These are phyloP conservation scores for Apotomis capreana DNA, from an alignment of 2,888 invertebrate genomes.

Conservation along the genomic window DNA sequence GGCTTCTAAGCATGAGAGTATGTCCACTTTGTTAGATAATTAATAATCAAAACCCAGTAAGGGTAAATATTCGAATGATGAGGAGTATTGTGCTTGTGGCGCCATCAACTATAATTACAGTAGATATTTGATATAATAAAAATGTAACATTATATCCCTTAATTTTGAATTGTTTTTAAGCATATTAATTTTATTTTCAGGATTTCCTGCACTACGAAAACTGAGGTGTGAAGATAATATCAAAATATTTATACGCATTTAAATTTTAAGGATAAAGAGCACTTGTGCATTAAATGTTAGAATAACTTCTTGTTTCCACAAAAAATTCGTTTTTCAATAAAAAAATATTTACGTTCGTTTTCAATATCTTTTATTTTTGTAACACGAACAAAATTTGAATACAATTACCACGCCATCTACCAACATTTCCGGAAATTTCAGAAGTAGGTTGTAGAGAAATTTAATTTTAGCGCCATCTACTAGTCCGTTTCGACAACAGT, in stretches of 20 bases:
- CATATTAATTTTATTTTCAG: slow-evolving; percentile 48
- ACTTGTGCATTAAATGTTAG: slow-evolving; percentile 10
- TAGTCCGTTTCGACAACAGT: background rate
- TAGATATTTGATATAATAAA: too few species aligned
- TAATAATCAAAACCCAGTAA: too few species aligned
- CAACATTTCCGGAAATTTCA: background rate
- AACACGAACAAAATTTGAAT: background rate
- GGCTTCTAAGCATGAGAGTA: too few species aligned
- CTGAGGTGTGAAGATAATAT: slow-evolving; percentile 23
- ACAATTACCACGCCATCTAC: slow-evolving; percentile 24
- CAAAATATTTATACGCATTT: slow-evolving; percentile 12
- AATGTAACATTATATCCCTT: too few species aligned
- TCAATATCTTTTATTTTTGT: slow-evolving; percentile 11
- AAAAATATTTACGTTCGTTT: too few species aligned
- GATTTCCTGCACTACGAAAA: slow-evolving; percentile 56
- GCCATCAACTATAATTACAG: too few species aligned
- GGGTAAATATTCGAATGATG: too few species aligned
- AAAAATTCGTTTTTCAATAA: slow-evolving; percentile 4
- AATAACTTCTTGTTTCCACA: slow-evolving; percentile 7
- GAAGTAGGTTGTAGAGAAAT: background rate
- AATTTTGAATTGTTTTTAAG: too few species aligned
- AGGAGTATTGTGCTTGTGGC: too few species aligned
- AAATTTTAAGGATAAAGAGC: slow-evolving; percentile 8
- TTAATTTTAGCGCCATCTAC: slow-evolving; percentile 7
- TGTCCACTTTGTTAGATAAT: too few species aligned